Conservation (phyloP, 2,888 invertebrate species). For the Cancer borealis region DNA sequence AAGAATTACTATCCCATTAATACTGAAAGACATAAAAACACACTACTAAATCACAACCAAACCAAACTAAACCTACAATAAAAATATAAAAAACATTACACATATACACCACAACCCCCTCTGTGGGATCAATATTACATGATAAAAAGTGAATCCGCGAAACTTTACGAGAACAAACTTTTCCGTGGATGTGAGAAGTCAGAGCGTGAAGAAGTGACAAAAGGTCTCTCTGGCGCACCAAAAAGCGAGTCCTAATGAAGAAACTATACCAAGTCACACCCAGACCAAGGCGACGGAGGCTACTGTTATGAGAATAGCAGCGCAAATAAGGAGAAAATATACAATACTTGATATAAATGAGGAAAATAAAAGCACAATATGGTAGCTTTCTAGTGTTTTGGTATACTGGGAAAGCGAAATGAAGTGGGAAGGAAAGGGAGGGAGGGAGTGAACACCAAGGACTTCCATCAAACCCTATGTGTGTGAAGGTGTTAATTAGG, state of each 20-base stretch:
- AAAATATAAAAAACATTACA: too few relatives aligned
- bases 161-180: neutral
- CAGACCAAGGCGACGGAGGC: neutral
- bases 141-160: neutral
- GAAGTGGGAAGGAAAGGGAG: neutral
- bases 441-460: neutral
- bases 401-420: neutral
- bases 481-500: neutral
- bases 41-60: neutral
- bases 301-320: neutral
- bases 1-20: too few relatives aligned
- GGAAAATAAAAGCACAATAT: neutral
- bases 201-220: slow-evolving; percentile 5
- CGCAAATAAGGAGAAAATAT: neutral
- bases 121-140: neutral
- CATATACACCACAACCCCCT: neutral
- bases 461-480: neutral
- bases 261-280: neutral
- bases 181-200: neutral
- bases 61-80: too few relatives aligned
- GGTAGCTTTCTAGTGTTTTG: neutral
- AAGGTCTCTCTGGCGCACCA: neutral
- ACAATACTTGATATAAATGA: neutral
- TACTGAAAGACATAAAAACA: neutral
- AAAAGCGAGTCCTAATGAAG: neutral